Evolutionary conservation across 2,888 invertebrate species (phyloP), one percentile per base, ranked within the genome.

Genomic region (Celastrina argiolus): DNA sequence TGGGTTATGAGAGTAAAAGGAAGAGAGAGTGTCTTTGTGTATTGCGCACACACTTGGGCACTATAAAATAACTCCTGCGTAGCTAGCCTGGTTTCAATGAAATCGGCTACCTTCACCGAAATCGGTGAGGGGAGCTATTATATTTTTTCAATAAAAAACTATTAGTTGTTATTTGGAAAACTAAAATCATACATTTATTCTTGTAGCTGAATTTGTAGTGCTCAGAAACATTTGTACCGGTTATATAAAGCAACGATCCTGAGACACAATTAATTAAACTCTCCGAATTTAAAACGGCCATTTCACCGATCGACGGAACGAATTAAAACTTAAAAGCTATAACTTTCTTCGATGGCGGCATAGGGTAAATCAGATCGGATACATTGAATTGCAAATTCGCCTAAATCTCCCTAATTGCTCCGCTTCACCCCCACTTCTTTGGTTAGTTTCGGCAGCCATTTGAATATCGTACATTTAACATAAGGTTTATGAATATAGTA

Each of bases 301-400:
- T 39, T 67, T 65, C 45, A 56, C 63, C 65, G 65, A 64, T 67
- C 56, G 65, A 67, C 65, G 42, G 67, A 68, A 51, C 65, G 66
- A 67, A 70, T 69, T 70, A 61, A 51, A 51, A 51, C 22, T 34
- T 51, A 67, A 70, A 69, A 68, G 70, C 69, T 64, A 65, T 70
- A 71, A 71, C 66, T 69, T 69, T 70, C 58, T 68, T 34, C 65
- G 63, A 66, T 41, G 63, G 64, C 58, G 36, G 34, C 61, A 61
- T 61, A 67, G 65, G 68, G 66, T 67, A 64, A 71, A 69, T 70
- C 69, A 67, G 68, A 69, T 70, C 70, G 66, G 67, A 66, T 66
- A 67, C 74, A 73, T 75, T 73, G 76, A 75, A 75, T 77, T 75
- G 76, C 77, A 74, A 75, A 77, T 75, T 69, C 63, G 63, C 66